Percentiles rank a stretch among this genome's conserved stretches.
These are phyloP conservation scores for Equus przewalskii DNA, from an alignment of 2,113 vertebrate genomes.

Conservation along the genomic window DNA sequence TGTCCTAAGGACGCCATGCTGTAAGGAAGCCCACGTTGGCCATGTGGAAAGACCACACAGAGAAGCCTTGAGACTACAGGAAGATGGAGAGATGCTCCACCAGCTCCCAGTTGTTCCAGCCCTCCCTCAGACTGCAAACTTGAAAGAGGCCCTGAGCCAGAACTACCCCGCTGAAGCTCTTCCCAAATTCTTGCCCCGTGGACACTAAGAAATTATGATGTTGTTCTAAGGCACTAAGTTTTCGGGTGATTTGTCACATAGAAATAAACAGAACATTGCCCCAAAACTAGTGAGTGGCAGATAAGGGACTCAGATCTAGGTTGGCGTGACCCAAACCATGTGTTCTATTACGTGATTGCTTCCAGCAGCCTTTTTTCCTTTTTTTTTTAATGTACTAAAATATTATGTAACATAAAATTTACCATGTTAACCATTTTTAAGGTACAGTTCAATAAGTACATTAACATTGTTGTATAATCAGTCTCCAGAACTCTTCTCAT, in stretches of 20 bases:
- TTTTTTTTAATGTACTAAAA: not conserved
- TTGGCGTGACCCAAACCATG: not conserved
- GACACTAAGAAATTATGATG: not conserved
- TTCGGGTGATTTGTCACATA: not conserved
- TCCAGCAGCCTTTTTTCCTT: not conserved
- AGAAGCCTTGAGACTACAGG: not conserved
- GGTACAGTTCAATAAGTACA: not conserved
- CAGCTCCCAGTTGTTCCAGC: not conserved
- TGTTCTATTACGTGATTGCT: not conserved
- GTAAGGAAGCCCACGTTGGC: not conserved
- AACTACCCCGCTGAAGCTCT: not conserved
- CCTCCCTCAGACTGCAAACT: not conserved
- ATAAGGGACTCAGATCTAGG: not conserved
- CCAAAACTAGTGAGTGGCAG: not conserved
- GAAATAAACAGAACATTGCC: not conserved
- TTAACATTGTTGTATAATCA: not conserved
- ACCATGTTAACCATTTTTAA: not conserved
- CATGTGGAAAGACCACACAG: rapidly evolving
- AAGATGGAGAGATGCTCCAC: not conserved
- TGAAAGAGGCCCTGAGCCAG: not conserved
- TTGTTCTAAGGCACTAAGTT: not conserved
- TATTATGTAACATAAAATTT: not conserved
- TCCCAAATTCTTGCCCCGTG: not conserved
- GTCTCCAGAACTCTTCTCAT: not conserved
- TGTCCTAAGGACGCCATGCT: not conserved